A percentile compares a stretch with the other conserved stretches of the same genome.
These are phyloP conservation scores for Dryococelus australis DNA, from an alignment of 2,888 invertebrate species.

Conservation along the genomic window DNA sequence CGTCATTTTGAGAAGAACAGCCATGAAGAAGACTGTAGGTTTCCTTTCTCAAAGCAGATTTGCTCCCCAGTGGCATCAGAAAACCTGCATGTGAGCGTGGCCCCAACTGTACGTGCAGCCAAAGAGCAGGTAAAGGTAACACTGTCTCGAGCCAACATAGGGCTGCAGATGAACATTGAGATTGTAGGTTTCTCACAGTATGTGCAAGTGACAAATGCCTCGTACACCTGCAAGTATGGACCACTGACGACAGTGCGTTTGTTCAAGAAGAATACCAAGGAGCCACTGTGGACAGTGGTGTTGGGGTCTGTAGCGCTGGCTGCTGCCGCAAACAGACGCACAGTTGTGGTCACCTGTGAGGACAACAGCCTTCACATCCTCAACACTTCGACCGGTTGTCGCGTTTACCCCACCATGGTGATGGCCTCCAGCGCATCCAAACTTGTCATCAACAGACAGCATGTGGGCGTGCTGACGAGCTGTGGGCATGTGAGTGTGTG, in stretches of 20 bases:
- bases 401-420: slow-evolving; percentile 59
- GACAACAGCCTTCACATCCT: slow-evolving; percentile 74
- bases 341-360: slow-evolving; percentile 70
- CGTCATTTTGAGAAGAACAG: slow-evolving; percentile 17
- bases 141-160: background rate
- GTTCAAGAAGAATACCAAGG: background rate
- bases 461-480: slow-evolving; percentile 65
- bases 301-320: slow-evolving; percentile 67
- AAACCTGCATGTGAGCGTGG: background rate
- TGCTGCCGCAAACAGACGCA: slow-evolving; percentile 66
- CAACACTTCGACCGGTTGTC: slow-evolving; percentile 59
- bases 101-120: background rate
- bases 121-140: background rate
- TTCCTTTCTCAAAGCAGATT: slow-evolving; percentile 10
- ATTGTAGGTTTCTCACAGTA: background rate
- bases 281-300: slow-evolving; percentile 49
- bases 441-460: slow-evolving; percentile 61
- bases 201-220: slow-evolving; percentile 37
- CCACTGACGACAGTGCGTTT: slow-evolving; percentile 36
- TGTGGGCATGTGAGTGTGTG: slow-evolving; percentile 65
- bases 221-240: slow-evolving; percentile 34
- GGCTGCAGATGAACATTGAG: background rate
- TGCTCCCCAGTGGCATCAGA: slow-evolving; percentile 20
- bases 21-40: background rate
- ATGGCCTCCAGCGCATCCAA: slow-evolving; percentile 68